Evolutionary conservation across 2,113 vertebrate species (phyloP).

Genomic region (Pteropus alecto): DNA sequence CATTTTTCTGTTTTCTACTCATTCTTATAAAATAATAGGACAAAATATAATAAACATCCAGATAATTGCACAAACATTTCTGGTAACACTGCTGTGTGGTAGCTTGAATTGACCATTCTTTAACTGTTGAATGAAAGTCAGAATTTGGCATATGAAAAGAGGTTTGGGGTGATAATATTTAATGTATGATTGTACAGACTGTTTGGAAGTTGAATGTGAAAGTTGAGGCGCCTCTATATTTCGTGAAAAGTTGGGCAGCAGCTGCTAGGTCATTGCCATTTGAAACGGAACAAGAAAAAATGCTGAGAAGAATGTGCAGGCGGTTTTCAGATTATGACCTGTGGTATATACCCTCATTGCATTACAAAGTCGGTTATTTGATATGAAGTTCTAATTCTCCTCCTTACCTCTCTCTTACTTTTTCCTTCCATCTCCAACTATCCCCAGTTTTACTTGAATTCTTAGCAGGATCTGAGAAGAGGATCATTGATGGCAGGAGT

Average conservation of each 20-base stretch:
- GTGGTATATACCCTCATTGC: neutral
- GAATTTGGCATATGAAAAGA: neutral
- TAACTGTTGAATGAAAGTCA: neutral
- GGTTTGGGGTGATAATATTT: neutral
- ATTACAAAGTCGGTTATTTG: neutral
- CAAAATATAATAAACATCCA: neutral
- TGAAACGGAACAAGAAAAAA: neutral
- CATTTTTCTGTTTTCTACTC: constrained; percentile 18
- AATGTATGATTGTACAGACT: neutral
- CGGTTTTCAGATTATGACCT: neutral
- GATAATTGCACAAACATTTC: neutral
- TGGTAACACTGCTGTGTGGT: neutral
- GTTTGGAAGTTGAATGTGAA: neutral
- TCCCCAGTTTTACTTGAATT: neutral
- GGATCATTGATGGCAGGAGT: neutral
- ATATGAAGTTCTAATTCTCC: neutral
- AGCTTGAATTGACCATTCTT: neutral
- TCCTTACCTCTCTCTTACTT: neutral
- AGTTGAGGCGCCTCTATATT: neutral
- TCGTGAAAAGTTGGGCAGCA: neutral
- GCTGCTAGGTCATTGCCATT: neutral
- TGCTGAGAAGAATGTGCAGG: neutral
- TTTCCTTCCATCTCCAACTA: neutral
- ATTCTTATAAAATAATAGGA: constrained; percentile 20
- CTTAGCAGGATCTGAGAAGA: neutral